Percentiles rank a stretch among this genome's conserved stretches.
Evolutionary conservation across 2,888 invertebrate species (phyloP).

Genomic region (Uropetala carovei): DNA sequence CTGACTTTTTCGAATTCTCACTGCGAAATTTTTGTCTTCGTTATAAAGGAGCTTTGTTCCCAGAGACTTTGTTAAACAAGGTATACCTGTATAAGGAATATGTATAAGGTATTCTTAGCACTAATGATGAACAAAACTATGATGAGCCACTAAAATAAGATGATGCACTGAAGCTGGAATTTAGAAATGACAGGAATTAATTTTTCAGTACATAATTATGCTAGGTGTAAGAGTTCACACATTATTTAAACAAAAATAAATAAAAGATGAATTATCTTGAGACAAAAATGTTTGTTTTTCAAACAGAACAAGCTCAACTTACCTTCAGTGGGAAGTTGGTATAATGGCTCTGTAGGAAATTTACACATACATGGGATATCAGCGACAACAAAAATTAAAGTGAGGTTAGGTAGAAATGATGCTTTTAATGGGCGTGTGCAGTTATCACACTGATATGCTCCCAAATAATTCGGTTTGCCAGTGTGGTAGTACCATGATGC

Average conservation of each 20-base stretch:
- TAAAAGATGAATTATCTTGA: background rate
- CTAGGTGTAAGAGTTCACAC: background rate
- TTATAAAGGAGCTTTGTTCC: no score
- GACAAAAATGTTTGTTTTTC: background rate
- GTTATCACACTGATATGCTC: conserved; percentile 65
- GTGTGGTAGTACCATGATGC: conserved; percentile 66
- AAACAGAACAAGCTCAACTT: background rate
- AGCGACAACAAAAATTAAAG: conserved; percentile 66
- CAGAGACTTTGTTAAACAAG: no score
- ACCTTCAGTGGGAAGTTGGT: conserved; percentile 65
- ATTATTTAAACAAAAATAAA: background rate
- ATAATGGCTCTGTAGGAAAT: conserved; percentile 31
- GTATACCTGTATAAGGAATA: no score
- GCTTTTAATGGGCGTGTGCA: conserved; percentile 66
- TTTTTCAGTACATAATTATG: no score
- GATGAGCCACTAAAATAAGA: no score
- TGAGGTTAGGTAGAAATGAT: conserved; percentile 66
- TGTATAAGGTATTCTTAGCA: no score
- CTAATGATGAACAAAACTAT: no score
- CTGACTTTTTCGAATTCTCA: no score
- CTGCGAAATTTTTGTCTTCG: no score
- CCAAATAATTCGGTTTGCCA: conserved; percentile 42
- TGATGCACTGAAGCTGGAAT: no score
- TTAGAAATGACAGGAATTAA: no score
- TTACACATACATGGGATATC: conserved; percentile 66